A percentile compares a stretch with the other conserved stretches of the same genome.
phyloP scores from a whole-genome alignment of 2,888 invertebrate genomes.

The Athalia cordata region DNA sequence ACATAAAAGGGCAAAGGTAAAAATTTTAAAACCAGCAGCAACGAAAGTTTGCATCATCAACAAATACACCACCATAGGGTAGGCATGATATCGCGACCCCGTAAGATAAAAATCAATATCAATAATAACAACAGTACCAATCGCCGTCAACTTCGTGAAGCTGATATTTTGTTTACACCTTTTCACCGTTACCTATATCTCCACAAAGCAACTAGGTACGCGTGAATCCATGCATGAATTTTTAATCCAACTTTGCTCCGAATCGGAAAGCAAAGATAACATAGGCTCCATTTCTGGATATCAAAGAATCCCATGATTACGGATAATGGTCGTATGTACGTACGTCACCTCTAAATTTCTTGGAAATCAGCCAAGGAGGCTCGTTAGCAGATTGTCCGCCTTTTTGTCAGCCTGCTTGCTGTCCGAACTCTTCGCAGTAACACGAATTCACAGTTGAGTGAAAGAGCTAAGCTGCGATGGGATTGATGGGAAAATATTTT shows the following conservation, averaged over 20 bases:
- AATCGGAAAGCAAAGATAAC: too few relatives aligned
- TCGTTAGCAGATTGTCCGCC: slow-evolving; percentile 15
- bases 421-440: not conserved
- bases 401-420: not conserved
- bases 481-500: too few relatives aligned
- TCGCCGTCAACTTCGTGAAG: not conserved
- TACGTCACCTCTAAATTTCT: slow-evolving; percentile 23
- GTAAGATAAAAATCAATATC: slow-evolving; percentile 58
- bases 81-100: slow-evolving; percentile 33
- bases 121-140: slow-evolving; percentile 56
- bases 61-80: slow-evolving; percentile 19
- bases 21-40: not conserved
- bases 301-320: not conserved
- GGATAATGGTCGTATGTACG: not conserved
- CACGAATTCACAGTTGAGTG: too few relatives aligned
- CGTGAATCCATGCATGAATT: too few relatives aligned
- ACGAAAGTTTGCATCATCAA: slow-evolving; percentile 3
- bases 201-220: too few relatives aligned
- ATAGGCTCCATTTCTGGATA: too few relatives aligned
- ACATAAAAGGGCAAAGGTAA: not conserved
- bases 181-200: slow-evolving; percentile 23
- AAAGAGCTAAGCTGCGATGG: too few relatives aligned
- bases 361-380: not conserved
- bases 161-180: slow-evolving; percentile 27
- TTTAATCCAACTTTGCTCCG: too few relatives aligned